phyloP scores from a whole-genome alignment of 2,888 invertebrate genomes.

The Pyralis farinalis region DNA sequence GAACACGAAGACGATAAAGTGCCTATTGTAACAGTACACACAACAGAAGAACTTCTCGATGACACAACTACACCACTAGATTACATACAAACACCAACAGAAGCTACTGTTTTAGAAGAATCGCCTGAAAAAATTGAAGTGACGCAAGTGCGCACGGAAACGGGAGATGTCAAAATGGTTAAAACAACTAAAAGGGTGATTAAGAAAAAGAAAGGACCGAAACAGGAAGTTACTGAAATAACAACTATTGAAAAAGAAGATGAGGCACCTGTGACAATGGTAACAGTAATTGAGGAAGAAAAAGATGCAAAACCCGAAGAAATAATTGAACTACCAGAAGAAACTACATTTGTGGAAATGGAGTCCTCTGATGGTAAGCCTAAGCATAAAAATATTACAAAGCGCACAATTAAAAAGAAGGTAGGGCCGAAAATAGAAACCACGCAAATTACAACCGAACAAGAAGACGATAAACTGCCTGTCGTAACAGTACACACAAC shows the following conservation, averaged over 20 bases:
- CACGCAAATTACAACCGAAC: no score
- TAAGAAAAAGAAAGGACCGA: conserved; percentile 41
- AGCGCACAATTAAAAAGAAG: no score
- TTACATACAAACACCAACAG: conserved; percentile 9
- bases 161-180: conserved; percentile 26
- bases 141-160: conserved; percentile 24
- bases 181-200: conserved; percentile 44
- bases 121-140: conserved; percentile 6
- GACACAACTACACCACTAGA: conserved; percentile 23
- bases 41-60: conserved; percentile 21
- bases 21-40: conserved; percentile 15
- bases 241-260: conserved; percentile 20
- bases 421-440: no score
- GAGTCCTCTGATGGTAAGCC: no score
- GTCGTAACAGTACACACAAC: no score
- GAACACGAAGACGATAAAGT: conserved; percentile 31
- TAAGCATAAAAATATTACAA: no score
- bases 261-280: no score
- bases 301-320: no score
- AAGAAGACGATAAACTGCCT: no score
- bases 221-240: conserved; percentile 27
- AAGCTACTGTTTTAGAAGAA: conserved; percentile 29
- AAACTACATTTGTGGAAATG: no score
- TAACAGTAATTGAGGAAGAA: no score
- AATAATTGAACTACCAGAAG: no score